phyloP scores from a whole-genome alignment of 2,888 invertebrate species.

The Heliconius ismenius region DNA sequence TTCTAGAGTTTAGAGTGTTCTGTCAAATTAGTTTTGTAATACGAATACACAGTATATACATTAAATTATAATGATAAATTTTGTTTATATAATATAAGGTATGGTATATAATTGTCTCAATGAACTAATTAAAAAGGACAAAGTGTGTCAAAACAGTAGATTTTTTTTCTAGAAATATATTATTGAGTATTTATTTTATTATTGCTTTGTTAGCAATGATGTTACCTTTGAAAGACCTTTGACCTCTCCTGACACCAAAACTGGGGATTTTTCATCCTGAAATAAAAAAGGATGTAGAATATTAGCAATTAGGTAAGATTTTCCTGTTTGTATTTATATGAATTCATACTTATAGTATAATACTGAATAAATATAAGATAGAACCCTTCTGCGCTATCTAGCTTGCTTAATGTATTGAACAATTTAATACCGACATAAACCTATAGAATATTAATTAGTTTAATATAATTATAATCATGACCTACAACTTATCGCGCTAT shows the following conservation, averaged over 20 bases:
- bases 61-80: no score
- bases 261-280: conserved; percentile 84
- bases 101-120: not conserved
- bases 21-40: no score
- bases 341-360: not conserved
- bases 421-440: not conserved
- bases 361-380: no score
- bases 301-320: not conserved
- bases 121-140: not conserved
- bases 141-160: not conserved
- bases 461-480: not conserved
- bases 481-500: not conserved
- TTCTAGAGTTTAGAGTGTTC: no score
- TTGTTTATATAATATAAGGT: no score
- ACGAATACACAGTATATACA: no score
- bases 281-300: conserved; percentile 45
- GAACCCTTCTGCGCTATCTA: not conserved
- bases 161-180: not conserved
- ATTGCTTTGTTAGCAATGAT: no score
- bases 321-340: not conserved
- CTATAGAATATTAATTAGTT: not conserved
- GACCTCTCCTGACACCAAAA: conserved; percentile 91
- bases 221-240: conserved; percentile 88
- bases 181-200: no score
- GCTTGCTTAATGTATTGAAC: not conserved